Evolutionary conservation across 2,113 vertebrate genomes (phyloP).

Genomic region (Craseonycteris thonglongyai): DNA sequence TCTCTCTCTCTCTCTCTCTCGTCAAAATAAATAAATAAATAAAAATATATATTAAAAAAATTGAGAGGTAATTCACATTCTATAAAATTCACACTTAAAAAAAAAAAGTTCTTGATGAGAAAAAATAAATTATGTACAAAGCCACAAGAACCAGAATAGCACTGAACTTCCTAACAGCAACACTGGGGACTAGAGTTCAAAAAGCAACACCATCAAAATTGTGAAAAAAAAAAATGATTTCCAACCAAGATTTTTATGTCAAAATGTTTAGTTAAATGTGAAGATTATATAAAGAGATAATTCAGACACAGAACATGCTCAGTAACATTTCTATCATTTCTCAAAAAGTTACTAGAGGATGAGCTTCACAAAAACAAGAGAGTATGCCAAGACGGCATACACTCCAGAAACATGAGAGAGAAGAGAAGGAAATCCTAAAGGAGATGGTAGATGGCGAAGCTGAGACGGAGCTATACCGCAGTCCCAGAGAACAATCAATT

Average conservation of each 20-base stretch:
- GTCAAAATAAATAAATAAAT: too few species aligned
- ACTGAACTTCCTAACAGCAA: background rate
- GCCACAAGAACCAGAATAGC: background rate
- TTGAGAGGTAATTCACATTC: too few species aligned
- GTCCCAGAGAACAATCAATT: background rate
- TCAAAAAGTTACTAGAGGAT: background rate
- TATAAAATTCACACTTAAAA: too few species aligned
- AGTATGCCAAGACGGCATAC: background rate
- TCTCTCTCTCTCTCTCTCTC: too few species aligned
- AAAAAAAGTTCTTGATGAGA: background rate
- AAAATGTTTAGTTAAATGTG: background rate
- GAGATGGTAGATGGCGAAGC: background rate
- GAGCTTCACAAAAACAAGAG: background rate
- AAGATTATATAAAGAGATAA: background rate
- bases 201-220: background rate
- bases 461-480: background rate
- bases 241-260: background rate
- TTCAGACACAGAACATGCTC: background rate
- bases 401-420: background rate
- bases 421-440: background rate
- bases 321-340: background rate
- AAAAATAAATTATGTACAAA: background rate
- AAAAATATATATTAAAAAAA: too few species aligned
- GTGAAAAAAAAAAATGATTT: background rate
- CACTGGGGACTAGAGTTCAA: background rate